Evolutionary conservation across 2,797 vertebrate genomes (phyloP).

Genomic region (Tadarida brasiliensis): DNA sequence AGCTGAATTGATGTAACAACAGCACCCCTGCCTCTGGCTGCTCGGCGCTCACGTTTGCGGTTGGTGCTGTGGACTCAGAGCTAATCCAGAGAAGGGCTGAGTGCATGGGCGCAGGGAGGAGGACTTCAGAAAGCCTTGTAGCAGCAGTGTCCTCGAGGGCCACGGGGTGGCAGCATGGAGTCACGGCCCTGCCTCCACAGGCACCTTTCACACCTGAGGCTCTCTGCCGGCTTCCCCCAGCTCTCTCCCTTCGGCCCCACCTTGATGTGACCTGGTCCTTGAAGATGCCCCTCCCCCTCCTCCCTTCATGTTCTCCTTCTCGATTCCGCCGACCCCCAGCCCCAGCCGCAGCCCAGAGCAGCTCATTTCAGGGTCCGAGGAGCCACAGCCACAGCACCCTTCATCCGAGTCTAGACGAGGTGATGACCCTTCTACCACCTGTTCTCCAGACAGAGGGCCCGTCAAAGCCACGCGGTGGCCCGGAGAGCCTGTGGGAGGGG

Average conservation of each 20-base stretch:
- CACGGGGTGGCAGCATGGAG: slow-evolving; percentile 74
- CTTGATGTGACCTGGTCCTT: not conserved
- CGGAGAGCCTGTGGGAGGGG: no score
- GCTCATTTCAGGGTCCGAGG: not conserved
- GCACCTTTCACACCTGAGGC: not conserved
- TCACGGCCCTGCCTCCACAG: not conserved
- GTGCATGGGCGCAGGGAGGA: no score
- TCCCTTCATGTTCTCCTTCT: not conserved
- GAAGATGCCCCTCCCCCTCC: not conserved
- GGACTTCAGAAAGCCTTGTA: accelerated
- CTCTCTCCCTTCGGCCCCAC: not conserved
- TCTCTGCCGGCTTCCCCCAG: no score
- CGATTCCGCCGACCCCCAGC: no score
- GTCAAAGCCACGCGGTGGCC: no score
- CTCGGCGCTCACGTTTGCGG: accelerated
- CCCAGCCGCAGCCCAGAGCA: not conserved
- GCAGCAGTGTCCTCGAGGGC: accelerated
- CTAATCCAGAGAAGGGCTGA: no score
- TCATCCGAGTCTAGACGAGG: accelerated
- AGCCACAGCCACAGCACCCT: not conserved
- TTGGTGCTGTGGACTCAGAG: no score
- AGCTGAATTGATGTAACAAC: accelerated
- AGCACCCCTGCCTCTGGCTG: accelerated
- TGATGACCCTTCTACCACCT: no score
- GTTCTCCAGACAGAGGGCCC: no score